Conservation (phyloP, 1,140 invertebrate species). For the Phymorhynchus buccinoides region DNA sequence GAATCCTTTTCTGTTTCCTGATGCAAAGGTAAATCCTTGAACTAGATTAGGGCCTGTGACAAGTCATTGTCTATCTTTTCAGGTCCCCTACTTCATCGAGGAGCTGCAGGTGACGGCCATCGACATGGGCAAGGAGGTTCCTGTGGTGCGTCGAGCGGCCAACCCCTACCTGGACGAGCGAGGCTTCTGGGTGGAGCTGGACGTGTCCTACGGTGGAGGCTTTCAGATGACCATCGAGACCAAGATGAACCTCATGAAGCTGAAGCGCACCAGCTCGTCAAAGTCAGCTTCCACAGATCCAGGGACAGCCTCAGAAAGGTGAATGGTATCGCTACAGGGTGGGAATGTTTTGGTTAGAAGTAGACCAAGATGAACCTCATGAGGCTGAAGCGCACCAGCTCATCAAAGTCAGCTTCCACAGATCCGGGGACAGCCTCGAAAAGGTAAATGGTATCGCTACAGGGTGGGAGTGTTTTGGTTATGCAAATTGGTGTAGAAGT, state of each 20-base stretch:
- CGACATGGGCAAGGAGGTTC: slow-evolving; percentile 83
- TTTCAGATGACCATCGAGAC: slow-evolving; percentile 94
- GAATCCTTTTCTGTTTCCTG: not conserved
- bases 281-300: not conserved
- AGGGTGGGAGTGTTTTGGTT: not conserved
- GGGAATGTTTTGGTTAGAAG: no score
- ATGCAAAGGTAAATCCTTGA: not conserved
- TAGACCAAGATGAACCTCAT: slow-evolving; percentile 96
- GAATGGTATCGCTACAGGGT: not conserved
- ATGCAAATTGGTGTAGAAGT: no score
- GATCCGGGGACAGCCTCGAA: not conserved
- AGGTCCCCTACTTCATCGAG: slow-evolving; percentile 91
- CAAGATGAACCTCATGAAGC: slow-evolving; percentile 93
- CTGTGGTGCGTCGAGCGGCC: slow-evolving; percentile 83
- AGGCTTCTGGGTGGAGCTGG: slow-evolving; percentile 94
- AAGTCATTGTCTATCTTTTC: slow-evolving; percentile 50
- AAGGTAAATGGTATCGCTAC: not conserved
- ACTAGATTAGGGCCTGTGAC: not conserved
- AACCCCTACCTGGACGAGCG: slow-evolving; percentile 86
- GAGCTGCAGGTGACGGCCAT: slow-evolving; percentile 85
- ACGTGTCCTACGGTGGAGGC: slow-evolving; percentile 90
- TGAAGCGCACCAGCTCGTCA: slow-evolving; percentile 74
- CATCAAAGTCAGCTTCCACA: not conserved
- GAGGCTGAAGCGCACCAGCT: slow-evolving; percentile 79
- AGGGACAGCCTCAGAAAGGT: slow-evolving; percentile 2